Conservation (phyloP, 2,888 invertebrate species). For the Cerceris ruficornis region DNA sequence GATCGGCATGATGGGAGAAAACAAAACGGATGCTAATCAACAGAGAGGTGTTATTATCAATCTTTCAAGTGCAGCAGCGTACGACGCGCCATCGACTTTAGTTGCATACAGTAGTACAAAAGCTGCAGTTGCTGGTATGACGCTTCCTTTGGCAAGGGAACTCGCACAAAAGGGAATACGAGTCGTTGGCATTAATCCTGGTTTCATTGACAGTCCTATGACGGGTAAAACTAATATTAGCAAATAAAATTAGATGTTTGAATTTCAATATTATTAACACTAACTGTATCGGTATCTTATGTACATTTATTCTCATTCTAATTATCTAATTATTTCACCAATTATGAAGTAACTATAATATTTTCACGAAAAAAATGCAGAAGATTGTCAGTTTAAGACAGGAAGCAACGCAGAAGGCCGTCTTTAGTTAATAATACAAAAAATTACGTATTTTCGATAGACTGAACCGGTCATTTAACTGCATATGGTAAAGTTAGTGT, state of each 20-base stretch:
- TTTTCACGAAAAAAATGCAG: too few species aligned
- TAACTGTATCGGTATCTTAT: background rate
- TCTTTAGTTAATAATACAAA: too few species aligned
- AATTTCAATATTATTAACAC: conserved; percentile 1
- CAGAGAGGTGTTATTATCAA: conserved; percentile 69
- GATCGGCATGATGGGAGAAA: conserved; percentile 56
- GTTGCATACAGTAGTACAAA: conserved; percentile 64
- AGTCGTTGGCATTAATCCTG: conserved; percentile 91
- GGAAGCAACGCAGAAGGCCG: too few species aligned
- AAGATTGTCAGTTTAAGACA: too few species aligned
- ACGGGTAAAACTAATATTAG: conserved; percentile 43
- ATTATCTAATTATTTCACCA: too few species aligned
- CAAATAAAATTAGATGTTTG: background rate
- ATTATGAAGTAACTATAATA: too few species aligned
- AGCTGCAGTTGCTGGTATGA: conserved; percentile 68
- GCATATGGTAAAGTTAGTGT: too few species aligned
- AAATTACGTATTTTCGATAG: too few species aligned
- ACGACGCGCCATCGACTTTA: conserved; percentile 45
- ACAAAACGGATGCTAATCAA: conserved; percentile 58
- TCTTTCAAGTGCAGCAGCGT: conserved; percentile 60
- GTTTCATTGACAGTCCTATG: conserved; percentile 76
- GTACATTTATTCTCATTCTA: too few species aligned
- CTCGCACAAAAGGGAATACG: conserved; percentile 65
- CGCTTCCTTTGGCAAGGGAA: conserved; percentile 64
- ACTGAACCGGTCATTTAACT: too few species aligned